These are phyloP conservation scores for Coilia nasus DNA, from an alignment of 2,797 vertebrate species.

Conservation along the genomic window DNA sequence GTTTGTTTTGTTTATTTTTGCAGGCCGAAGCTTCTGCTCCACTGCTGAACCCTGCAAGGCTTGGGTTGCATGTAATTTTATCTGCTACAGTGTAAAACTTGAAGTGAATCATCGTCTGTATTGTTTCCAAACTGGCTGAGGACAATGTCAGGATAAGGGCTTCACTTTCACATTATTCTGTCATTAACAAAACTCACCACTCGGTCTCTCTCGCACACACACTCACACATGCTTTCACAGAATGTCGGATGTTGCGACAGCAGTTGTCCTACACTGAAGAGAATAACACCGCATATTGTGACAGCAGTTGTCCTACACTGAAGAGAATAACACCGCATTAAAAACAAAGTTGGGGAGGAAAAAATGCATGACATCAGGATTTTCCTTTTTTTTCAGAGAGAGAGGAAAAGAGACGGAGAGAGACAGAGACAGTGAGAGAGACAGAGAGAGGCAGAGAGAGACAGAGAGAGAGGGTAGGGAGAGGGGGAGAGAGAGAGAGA, in stretches of 20 bases:
- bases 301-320: not conserved
- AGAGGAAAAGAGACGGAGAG: too few relatives aligned
- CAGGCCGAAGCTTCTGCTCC: conserved; percentile 8
- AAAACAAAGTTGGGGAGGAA: not conserved
- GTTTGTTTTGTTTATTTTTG: not conserved
- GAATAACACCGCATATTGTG: not conserved
- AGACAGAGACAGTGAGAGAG: too few relatives aligned
- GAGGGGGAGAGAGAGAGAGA: too few relatives aligned
- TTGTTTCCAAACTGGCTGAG: not conserved
- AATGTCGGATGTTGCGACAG: not conserved
- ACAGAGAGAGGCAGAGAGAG: too few relatives aligned
- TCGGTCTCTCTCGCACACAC: not conserved
- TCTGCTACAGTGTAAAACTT: not conserved
- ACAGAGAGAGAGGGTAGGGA: not conserved
- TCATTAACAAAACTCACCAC: not conserved
- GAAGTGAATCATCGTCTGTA: not conserved
- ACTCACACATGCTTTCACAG: not conserved
- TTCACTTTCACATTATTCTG: not conserved
- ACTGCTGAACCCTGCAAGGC: not conserved
- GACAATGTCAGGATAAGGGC: not conserved
- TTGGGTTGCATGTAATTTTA: not conserved
- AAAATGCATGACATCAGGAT: not conserved
- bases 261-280: not conserved
- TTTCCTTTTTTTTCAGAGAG: not conserved
- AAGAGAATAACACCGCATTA: not conserved